Evolutionary conservation across 2,888 invertebrate species (phyloP), one percentile per base, ranked within the genome.

Genomic region (Blastobasis lacticolella): DNA sequence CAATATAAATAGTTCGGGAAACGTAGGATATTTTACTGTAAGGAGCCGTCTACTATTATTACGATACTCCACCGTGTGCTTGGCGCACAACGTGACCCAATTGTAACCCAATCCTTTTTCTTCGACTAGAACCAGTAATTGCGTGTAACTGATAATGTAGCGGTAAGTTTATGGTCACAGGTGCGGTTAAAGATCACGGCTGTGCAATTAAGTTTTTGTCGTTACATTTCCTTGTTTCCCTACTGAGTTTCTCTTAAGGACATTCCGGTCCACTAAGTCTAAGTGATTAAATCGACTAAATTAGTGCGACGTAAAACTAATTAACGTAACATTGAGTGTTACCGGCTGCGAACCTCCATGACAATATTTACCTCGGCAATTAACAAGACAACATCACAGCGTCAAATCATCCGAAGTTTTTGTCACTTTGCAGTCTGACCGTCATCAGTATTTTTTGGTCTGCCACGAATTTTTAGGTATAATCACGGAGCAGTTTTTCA

Each of bases 181-280:
- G 23, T 38, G 49, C 43, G 48, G 50, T 45, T 47, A 53, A 57
- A 55, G 56, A 57, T 69, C 69, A 63, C 58, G 61, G 61, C 38
- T 59, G 53, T 52, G 49, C 53, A 38, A 52, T 49, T 55, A 62
- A 69, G 58, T 64, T 67, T 68, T 70, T 63, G 60, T 57, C 59
- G 63, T 50, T 48, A 56, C 62, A 61, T 67, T 76, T 80, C 80
- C 80, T 77, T 60, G 60, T 23, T 23, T 23, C 23, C 23, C 23
- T 23, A 65, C 58, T 57, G 63, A 63, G 57, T 62, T 23, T 23
- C 23, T 23, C 23, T 23, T 64, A 74, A 77, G 73, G 75, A 71
- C 67, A 60, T 49, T 36, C 67, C 54, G 54, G 71, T 78, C 78
- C 76, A 74, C 75, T 23, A 23, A 23, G 23, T 23, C 66, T 59